Base-by-base conservation (phyloP, 1,140 invertebrate genomes). In the Leptopilina boulardi region DNA sequence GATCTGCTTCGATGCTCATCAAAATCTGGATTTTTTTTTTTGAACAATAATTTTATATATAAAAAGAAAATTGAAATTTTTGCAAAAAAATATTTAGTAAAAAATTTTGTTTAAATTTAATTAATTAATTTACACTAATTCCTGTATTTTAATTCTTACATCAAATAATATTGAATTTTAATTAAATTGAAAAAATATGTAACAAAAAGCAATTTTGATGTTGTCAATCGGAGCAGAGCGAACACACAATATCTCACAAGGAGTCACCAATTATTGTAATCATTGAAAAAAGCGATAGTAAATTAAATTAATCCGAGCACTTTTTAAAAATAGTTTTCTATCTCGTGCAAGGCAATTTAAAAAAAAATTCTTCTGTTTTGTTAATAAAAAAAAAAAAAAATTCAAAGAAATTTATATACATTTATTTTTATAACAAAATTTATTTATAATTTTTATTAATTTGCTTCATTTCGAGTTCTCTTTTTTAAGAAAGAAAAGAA, bases 241-340 rank as follows among this genome's bases (percentile, higher is more conserved):
- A 86, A 85, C 77, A 86, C 82, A 76, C 83, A 87, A 81, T 83
- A 85, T 84, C 84, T 87, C 83, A 88, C 82, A 86, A 88, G 78
- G 87, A 88, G 87, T 88, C 88, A 88, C 85, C 88, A 87, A 88
- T 89, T 84, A 87, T 87, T 87, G 84, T 87, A 87, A 84, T 84
- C 80, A 51, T 80, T 80, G 71, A 82, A 85, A 82, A 74, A 73
- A 74, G 73, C 72, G 23, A 23, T 42, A 41, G 19, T 8, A 2
- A 47, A 21, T 26, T 11, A 15, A 59, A 59, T 59, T 30, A n/a
- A 59, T 59, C 56, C 56, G 56, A 11, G 23, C 56, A 59, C 13
- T 59, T 19, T 59, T 2, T 30, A 30, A 59, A 59, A 59, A 8
- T 21, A 59, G 56, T 26, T 15, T 26, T 23, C 56, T 59, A 59